A percentile compares a stretch with the other conserved stretches of the same genome.
Evolutionary conservation across 1,140 invertebrate species (phyloP).

Genomic region (Trachymyrmex septentrionalis): DNA sequence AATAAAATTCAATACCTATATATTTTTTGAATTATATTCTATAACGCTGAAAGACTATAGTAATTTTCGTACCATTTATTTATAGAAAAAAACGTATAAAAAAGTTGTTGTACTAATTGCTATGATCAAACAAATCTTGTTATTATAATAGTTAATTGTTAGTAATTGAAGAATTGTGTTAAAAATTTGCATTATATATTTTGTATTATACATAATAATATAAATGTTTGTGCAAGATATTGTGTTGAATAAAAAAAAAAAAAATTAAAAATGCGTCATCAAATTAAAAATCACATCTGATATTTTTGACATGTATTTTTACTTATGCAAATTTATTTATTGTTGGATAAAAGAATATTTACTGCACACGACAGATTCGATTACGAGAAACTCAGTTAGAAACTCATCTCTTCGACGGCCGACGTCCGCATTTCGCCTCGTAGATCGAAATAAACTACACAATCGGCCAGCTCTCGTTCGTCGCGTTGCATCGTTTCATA

Average conservation of each 20-base stretch:
- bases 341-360: conserved; percentile 23
- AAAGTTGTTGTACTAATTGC: background rate
- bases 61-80: background rate
- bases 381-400: conserved; percentile 9
- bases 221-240: background rate
- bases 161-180: background rate
- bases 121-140: no score
- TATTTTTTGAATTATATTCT: background rate
- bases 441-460: conserved; percentile 50
- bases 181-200: background rate
- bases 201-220: background rate
- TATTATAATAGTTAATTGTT: background rate
- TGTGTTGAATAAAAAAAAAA: background rate
- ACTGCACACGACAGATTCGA: conserved; percentile 26
- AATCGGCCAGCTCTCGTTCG: background rate
- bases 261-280: background rate
- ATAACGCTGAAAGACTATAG: background rate
- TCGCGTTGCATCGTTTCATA: background rate
- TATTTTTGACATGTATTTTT: background rate
- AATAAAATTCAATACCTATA: background rate
- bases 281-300: background rate
- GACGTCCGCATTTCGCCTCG: background rate
- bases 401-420: background rate
- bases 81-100: background rate
- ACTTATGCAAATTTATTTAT: conserved; percentile 20